A percentile compares a stretch with the other conserved stretches of the same genome.
Conservation (phyloP, 2,113 vertebrate species). For the Cnemophilus loriae region DNA sequence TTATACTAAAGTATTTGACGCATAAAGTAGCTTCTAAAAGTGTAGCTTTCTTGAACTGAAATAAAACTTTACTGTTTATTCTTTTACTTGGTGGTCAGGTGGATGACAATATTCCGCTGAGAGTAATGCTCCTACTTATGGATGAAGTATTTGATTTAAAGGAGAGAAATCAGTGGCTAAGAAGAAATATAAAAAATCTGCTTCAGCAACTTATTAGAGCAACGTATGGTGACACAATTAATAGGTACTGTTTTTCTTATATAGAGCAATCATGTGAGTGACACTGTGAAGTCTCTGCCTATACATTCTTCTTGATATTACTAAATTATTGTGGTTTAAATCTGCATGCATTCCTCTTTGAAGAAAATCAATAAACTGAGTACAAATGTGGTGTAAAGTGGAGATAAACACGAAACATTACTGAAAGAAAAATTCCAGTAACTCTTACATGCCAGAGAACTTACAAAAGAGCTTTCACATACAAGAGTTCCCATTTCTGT, state of each 20-base stretch:
- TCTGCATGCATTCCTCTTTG: not conserved
- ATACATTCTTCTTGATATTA: not conserved
- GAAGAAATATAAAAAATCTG: conserved; percentile 97
- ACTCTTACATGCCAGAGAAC: not conserved
- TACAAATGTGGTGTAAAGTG: not conserved
- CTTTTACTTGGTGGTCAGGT: conserved; percentile 72
- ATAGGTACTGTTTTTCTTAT: conserved; percentile 77
- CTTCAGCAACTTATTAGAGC: conserved; percentile 97
- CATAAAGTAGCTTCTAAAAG: not conserved
- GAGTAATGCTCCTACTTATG: conserved; percentile 97
- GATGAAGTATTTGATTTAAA: conserved; percentile 98
- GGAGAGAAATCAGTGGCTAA: conserved; percentile 98
- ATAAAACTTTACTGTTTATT: not conserved
- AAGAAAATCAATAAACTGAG: not conserved
- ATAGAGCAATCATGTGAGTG: not conserved
- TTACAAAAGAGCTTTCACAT: not conserved
- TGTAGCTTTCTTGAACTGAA: not conserved
- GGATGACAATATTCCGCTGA: conserved; percentile 95
- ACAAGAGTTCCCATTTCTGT: not conserved
- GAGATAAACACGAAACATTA: not conserved
- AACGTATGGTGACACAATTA: conserved; percentile 96
- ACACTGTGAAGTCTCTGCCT: not conserved
- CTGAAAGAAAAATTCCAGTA: not conserved
- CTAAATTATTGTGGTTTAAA: not conserved
- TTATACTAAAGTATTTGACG: not conserved